A percentile compares a stretch with the other conserved stretches of the same genome.
Evolutionary conservation across 2,797 vertebrate species (phyloP).

Genomic region (Huso huso): DNA sequence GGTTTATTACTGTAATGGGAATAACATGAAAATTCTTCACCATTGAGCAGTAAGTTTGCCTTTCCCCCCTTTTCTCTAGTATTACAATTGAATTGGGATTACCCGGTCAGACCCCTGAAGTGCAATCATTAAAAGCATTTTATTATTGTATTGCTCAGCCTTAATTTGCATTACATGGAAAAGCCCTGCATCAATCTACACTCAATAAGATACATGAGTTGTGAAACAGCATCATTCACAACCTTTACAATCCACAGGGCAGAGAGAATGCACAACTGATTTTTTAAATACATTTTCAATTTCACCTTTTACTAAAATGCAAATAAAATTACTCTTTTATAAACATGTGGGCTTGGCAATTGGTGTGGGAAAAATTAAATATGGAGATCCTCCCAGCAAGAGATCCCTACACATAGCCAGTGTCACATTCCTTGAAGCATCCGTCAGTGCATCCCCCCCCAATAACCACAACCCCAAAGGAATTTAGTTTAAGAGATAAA

Average conservation of each 20-base stretch:
- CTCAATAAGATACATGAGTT: background rate
- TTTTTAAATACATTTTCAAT: background rate
- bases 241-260: constrained; percentile 11
- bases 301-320: background rate
- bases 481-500: too few relatives aligned
- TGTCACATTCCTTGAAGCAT: background rate
- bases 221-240: constrained; percentile 8
- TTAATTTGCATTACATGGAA: constrained; percentile 6
- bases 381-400: background rate
- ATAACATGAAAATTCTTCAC: constrained; percentile 24
- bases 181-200: constrained; percentile 10
- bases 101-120: constrained; percentile 41
- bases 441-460: background rate
- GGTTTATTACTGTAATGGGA: constrained; percentile 32
- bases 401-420: background rate
- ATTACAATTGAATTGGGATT: constrained; percentile 30
- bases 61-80: constrained; percentile 31
- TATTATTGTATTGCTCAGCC: constrained; percentile 19
- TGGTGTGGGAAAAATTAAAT: background rate
- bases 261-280: constrained; percentile 17
- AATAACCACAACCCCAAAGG: too few relatives aligned
- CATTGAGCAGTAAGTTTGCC: constrained; percentile 31
- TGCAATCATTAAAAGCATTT: constrained; percentile 31
- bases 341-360: background rate
- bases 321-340: background rate